Base-by-base conservation (phyloP, 53 echinoderm and acorn worm species). In the Holothuria leucospilota region DNA sequence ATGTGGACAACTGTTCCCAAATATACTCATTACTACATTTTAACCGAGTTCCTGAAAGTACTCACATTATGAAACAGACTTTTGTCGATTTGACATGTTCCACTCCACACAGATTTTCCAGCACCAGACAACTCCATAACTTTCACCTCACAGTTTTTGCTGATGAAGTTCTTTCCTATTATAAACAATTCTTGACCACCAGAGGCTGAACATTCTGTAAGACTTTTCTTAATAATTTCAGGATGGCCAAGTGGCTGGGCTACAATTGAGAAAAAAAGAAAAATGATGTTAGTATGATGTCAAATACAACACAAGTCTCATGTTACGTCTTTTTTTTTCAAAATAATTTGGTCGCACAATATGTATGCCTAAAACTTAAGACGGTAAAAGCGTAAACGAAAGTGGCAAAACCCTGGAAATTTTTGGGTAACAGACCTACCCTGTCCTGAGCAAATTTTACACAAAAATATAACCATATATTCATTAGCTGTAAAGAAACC, bases 171-270 rank as follows among this genome's bases (percentile, higher is more conserved):
- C 87, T 98, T 98, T 80, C 98, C 98, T 24, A 98, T 93, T 78
- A 98, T 95, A 85, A 98, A 98, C 63, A 98, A 77, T 53, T 98
- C 98, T 49, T 98, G 93, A 7, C 93, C 94, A 58, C 98, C 98
- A 49, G 91, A 81, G 27, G 91, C 93, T 29, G 98, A 92, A 64
- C 93, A 93, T 16, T 75, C 67, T 2, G 88, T 90, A 38, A 95
- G 83, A 85, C 95, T 95, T 88, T 92, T 98, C 78, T 98, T 98
- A 61, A 95, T 85, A 20, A 98, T 95, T 86, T 98, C 98, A 20
- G 98, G 98, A 60, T 95, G 95, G 18, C 98, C 98, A 52, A 93
- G 93, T 42, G 98, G 98, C 77, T 98, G 98, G 24, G 98, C 98
- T 98, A 89, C 41, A 71, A 24, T 29, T 66, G 29, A 52, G 39